Evolutionary conservation across 2,113 vertebrate genomes (phyloP), one percentile per base, ranked within the genome.

Genomic region (Sakesphorus luctuosus): DNA sequence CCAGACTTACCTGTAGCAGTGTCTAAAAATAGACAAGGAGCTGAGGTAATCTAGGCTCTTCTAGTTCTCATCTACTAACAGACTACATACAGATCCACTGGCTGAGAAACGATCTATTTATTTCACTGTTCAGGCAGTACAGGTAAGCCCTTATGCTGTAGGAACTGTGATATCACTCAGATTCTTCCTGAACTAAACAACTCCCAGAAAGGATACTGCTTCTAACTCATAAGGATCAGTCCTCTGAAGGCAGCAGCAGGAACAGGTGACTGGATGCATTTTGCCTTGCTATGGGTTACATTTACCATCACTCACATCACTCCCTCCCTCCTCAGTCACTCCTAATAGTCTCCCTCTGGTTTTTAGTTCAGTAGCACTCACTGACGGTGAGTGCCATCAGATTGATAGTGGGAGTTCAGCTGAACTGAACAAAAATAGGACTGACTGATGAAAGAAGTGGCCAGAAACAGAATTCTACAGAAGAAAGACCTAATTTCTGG

Each of bases 401-500:
- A 75, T n/a, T 77, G 95, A 95, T 94, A 97, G 82, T 2, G 20
- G 63, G 38, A 87, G 75, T 95, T 69, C 82, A 36, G 38, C 8
- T 90, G 84, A 94, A 96, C 62, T 29, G 67, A 92, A 78, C 25
- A 43, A 81, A 98, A 97, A 97, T 93, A 97, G 95, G 44, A 84
- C 47, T 84, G 44, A 46, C 15, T 66, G 49, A n/a, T 91, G 77
- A 87, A 89, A 84, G 49, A 72, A 90, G 72, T 13, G 35, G 47
- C 13, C 58, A 93, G 71, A 91, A 74, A 92, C 69, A 95, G 18
- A 68, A 94, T 19, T 38, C 50, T 83, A 58, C 52, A 65, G 38
- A 55, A 89, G 52, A 83, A 75, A 84, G 21, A 53, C 1, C 11
- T 46, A 7, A n/a, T 66, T 59, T 82, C 88, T 69, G 52, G 74